Evolutionary conservation across 2,113 vertebrate species (phyloP).

Genomic region (Atrichornis clamosus): DNA sequence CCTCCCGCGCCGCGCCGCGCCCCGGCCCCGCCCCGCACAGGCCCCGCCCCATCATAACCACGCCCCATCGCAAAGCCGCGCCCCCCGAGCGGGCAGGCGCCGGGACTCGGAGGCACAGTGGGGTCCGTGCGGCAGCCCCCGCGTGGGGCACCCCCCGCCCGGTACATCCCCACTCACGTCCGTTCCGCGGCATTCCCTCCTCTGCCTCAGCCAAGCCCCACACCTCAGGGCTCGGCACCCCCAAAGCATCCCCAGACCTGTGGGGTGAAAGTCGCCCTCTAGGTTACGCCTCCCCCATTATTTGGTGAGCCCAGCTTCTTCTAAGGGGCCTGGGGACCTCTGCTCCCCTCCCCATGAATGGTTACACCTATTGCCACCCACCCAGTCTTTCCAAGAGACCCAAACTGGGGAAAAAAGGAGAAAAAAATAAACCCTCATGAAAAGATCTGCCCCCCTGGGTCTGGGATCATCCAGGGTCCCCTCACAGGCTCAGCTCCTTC

Average conservation of each 20-base stretch:
- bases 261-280: no score
- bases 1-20: not conserved
- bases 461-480: no score
- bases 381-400: accelerated
- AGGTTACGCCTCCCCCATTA: no score
- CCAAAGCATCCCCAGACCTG: no score
- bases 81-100: not conserved
- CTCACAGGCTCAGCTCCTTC: not conserved
- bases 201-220: not conserved
- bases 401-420: not conserved
- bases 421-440: not conserved
- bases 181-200: not conserved
- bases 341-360: not conserved
- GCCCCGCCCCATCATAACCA: not conserved
- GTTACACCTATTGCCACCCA: not conserved
- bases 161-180: not conserved
- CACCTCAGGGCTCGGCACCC: no score
- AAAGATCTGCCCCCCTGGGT: not conserved
- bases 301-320: not conserved
- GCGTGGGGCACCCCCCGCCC: not conserved
- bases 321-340: not conserved
- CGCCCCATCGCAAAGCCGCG: not conserved
- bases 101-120: not conserved
- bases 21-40: not conserved
- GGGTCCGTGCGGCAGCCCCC: not conserved